phyloP scores from a whole-genome alignment of 2,113 vertebrate species.

The Sinocyclocheilus maitianheensis region DNA sequence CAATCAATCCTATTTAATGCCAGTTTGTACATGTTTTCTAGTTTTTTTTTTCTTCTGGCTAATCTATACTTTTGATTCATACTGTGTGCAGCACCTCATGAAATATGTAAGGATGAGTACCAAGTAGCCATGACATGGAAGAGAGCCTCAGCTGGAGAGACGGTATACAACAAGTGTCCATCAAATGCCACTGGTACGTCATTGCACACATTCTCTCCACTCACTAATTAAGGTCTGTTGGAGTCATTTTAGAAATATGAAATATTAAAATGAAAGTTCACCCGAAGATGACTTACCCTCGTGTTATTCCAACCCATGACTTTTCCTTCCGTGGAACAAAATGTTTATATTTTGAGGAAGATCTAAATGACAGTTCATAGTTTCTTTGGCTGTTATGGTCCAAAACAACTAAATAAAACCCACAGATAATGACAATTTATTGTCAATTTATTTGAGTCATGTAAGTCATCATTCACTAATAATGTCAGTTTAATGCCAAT shows the following conservation, averaged over 20 bases:
- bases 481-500: neutral
- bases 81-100: conserved; percentile 81
- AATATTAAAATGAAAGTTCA: neutral
- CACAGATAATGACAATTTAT: neutral
- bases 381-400: neutral
- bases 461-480: neutral
- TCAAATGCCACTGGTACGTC: conserved; percentile 91
- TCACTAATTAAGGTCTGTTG: neutral
- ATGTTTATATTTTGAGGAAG: neutral
- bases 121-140: too few species aligned
- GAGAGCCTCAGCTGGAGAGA: conserved; percentile 87
- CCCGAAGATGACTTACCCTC: neutral
- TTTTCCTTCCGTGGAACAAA: neutral
- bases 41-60: neutral
- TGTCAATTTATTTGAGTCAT: neutral
- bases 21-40: neutral
- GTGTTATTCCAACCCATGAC: neutral
- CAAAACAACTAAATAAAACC: neutral
- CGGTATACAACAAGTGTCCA: conserved; percentile 97
- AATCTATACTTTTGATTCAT: neutral
- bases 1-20: neutral
- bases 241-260: neutral
- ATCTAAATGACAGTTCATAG: neutral
- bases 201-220: neutral
- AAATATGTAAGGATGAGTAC: conserved; percentile 70